These are phyloP conservation scores for Origma solitaria DNA, from an alignment of 2,113 vertebrate genomes.

Conservation along the genomic window DNA sequence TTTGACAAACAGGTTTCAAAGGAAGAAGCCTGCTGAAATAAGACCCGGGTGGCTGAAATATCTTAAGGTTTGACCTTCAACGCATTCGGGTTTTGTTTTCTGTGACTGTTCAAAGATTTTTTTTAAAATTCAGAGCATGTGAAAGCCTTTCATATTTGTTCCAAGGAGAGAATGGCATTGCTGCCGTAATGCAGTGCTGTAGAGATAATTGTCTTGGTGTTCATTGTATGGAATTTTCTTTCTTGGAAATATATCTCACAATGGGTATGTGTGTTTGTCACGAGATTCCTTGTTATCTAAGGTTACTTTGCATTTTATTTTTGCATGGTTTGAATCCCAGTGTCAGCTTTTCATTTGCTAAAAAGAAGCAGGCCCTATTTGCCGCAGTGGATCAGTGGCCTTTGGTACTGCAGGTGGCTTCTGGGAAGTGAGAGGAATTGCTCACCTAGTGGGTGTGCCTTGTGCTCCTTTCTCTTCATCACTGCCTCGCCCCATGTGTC, in stretches of 20 bases:
- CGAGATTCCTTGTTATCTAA: not conserved
- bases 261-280: not conserved
- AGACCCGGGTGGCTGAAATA: not conserved
- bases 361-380: not conserved
- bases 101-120: not conserved
- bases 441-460: not conserved
- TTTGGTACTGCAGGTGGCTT: not conserved
- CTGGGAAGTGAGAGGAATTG: slow-evolving; percentile 32
- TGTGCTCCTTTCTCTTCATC: slow-evolving; percentile 36
- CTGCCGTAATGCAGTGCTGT: accelerated
- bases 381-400: not conserved
- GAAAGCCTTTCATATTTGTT: not conserved
- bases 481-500: not conserved
- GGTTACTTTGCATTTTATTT: not conserved
- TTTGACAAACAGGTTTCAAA: not conserved
- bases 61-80: not conserved
- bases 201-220: not conserved
- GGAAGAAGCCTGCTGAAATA: not conserved
- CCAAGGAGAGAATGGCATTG: not conserved
- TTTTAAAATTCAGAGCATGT: not conserved
- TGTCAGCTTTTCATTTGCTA: not conserved
- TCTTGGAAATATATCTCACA: not conserved
- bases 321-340: not conserved
- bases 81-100: not conserved
- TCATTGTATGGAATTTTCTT: not conserved